Conservation (phyloP, 2,797 vertebrate genomes). For the Labroides dimidiatus region DNA sequence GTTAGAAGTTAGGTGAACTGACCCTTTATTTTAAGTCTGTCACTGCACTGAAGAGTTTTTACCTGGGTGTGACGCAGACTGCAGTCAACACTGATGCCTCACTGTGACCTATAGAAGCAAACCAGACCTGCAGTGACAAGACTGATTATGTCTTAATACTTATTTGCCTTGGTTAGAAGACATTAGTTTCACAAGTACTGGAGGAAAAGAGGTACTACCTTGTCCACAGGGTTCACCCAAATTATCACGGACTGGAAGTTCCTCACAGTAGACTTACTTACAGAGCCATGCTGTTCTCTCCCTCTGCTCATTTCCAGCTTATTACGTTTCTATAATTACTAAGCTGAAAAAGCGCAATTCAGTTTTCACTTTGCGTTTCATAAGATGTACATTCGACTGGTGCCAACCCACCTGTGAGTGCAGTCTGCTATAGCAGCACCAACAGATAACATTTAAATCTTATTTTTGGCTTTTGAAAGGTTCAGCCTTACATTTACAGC, state of each 20-base stretch:
- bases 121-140: too few species aligned
- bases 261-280: too few species aligned
- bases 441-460: slow-evolving; percentile 1
- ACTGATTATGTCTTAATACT: too few species aligned
- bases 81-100: too few species aligned
- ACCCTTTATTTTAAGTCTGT: neutral
- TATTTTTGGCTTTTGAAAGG: neutral
- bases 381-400: neutral
- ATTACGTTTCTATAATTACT: neutral
- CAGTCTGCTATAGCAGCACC: neutral
- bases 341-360: slow-evolving; percentile 14
- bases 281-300: neutral
- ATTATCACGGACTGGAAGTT: too few species aligned
- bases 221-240: too few species aligned
- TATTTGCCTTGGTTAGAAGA: too few species aligned
- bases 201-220: too few species aligned
- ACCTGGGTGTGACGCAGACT: too few species aligned
- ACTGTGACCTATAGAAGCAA: too few species aligned
- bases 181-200: too few species aligned
- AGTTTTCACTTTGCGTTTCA: neutral
- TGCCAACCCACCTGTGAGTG: slow-evolving; percentile 25
- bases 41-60: too few species aligned
- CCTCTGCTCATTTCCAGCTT: slow-evolving; percentile 27
- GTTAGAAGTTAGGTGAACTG: neutral
- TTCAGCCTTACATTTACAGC: neutral